Percentiles rank a stretch among this genome's conserved stretches.
Conservation (phyloP, 2,113 vertebrate species). For the Macquaria australasica region DNA sequence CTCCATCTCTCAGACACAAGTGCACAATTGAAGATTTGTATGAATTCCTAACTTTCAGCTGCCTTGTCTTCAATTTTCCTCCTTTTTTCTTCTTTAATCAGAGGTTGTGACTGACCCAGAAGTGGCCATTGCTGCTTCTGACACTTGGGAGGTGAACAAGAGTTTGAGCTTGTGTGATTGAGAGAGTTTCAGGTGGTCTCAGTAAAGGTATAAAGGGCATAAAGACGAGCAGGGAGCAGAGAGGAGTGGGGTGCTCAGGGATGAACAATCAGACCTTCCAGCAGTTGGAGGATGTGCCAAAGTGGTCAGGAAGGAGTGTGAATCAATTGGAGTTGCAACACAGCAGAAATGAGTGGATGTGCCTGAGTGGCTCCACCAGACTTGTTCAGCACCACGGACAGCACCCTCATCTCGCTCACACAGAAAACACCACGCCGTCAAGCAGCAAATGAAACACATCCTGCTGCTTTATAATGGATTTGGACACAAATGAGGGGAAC, state of each 20-base stretch:
- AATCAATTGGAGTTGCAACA: conserved; percentile 55
- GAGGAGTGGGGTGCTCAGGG: not conserved
- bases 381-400: conserved; percentile 72
- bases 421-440: not conserved
- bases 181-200: conserved; percentile 15
- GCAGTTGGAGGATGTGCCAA: conserved; percentile 43
- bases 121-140: not conserved
- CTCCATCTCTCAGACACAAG: conserved; percentile 2
- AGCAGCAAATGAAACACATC: not conserved
- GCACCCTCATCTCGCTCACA: conserved; percentile 36
- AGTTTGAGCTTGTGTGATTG: conserved; percentile 16
- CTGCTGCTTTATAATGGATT: conserved; percentile 12
- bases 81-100: conserved; percentile 5
- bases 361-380: conserved; percentile 22
- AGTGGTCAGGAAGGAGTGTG: conserved; percentile 45
- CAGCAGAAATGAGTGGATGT: conserved; percentile 44
- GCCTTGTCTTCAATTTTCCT: conserved; percentile 19
- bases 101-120: not conserved
- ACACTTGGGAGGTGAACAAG: not conserved
- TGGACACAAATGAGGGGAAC: not conserved
- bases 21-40: conserved; percentile 8
- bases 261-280: conserved; percentile 50
- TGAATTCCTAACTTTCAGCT: not conserved
- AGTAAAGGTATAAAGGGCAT: not conserved
- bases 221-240: not conserved